These are phyloP conservation scores for Formica exsecta DNA, from an alignment of 1,140 invertebrate species.

Conservation along the genomic window DNA sequence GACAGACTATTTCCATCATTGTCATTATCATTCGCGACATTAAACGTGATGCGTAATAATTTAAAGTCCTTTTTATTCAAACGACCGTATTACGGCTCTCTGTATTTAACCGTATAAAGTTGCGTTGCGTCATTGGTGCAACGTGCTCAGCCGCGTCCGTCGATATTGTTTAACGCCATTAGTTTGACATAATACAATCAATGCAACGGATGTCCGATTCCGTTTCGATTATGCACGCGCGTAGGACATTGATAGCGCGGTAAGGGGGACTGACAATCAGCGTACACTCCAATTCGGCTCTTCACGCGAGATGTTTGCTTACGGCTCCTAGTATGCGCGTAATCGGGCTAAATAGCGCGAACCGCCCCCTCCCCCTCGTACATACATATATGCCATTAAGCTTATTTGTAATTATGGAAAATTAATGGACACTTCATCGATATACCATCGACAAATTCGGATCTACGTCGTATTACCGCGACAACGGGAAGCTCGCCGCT, in stretches of 20 bases:
- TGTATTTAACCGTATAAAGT: not conserved
- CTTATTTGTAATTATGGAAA: slow-evolving; percentile 59
- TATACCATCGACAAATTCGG: slow-evolving; percentile 26
- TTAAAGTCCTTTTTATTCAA: slow-evolving; percentile 7
- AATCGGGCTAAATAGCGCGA: slow-evolving; percentile 54
- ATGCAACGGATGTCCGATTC: slow-evolving; percentile 34
- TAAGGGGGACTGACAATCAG: slow-evolving; percentile 46
- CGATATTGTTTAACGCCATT: slow-evolving; percentile 41
- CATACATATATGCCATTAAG: slow-evolving; percentile 13
- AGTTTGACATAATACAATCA: slow-evolving; percentile 42
- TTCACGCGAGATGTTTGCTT: slow-evolving; percentile 59
- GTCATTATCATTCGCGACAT: not conserved
- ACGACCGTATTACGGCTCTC: slow-evolving; percentile 2
- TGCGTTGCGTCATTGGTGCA: not conserved
- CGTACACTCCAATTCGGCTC: slow-evolving; percentile 42
- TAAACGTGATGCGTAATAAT: not conserved
- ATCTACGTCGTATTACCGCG: slow-evolving; percentile 19
- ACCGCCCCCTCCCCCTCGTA: not conserved
- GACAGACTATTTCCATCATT: not conserved
- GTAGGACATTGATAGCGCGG: slow-evolving; percentile 1
- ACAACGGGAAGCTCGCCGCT: not conserved
- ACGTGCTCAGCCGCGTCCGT: not conserved
- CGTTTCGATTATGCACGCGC: not conserved
- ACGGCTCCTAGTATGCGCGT: slow-evolving; percentile 15
- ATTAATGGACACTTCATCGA: slow-evolving; percentile 45